A percentile compares a stretch with the other conserved stretches of the same genome.
These are phyloP conservation scores for Stegophylla sp. DNA, from an alignment of 2,888 invertebrate species.

Conservation along the genomic window DNA sequence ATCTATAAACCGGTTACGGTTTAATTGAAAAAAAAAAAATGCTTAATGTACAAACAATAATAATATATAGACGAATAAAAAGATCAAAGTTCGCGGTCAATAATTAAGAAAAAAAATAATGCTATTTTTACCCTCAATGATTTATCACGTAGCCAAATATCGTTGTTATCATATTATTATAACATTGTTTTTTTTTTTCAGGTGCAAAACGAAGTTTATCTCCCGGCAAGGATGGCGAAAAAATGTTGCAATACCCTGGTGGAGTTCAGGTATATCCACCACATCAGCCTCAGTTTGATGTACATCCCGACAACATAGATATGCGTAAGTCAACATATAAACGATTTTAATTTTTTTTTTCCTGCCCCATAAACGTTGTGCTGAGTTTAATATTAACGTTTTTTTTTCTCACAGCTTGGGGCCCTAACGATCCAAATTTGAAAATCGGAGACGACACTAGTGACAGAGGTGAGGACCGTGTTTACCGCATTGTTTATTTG, in stretches of 20 bases:
- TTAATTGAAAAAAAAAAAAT: slow-evolving; percentile 20
- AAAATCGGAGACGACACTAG: slow-evolving; percentile 42
- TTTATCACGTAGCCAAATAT: slow-evolving; percentile 23
- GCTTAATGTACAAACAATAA: slow-evolving; percentile 5
- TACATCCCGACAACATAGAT: slow-evolving; percentile 49
- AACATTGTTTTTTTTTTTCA: slow-evolving; percentile 27
- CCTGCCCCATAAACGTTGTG: too few relatives aligned
- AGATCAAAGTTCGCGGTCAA: slow-evolving; percentile 32
- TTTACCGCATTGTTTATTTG: not conserved
- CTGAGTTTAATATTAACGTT: slow-evolving; percentile 15
- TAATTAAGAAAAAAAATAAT: slow-evolving; percentile 4
- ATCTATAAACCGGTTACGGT: not conserved
- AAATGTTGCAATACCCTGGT: slow-evolving; percentile 62
- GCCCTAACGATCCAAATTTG: slow-evolving; percentile 35
- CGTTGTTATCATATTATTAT: not conserved
- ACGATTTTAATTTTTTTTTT: too few relatives aligned
- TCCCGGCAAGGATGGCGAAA: slow-evolving; percentile 62
- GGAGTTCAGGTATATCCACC: slow-evolving; percentile 62
- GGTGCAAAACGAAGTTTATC: slow-evolving; percentile 62
- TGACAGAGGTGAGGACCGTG: slow-evolving; percentile 47
- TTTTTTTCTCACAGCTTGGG: slow-evolving; percentile 53
- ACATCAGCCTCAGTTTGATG: slow-evolving; percentile 64
- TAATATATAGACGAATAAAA: slow-evolving; percentile 9
- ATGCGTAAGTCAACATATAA: slow-evolving; percentile 22
- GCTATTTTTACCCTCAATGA: not conserved